Conservation (phyloP, 2,888 invertebrate species). For the Philopedon plagiatum region DNA sequence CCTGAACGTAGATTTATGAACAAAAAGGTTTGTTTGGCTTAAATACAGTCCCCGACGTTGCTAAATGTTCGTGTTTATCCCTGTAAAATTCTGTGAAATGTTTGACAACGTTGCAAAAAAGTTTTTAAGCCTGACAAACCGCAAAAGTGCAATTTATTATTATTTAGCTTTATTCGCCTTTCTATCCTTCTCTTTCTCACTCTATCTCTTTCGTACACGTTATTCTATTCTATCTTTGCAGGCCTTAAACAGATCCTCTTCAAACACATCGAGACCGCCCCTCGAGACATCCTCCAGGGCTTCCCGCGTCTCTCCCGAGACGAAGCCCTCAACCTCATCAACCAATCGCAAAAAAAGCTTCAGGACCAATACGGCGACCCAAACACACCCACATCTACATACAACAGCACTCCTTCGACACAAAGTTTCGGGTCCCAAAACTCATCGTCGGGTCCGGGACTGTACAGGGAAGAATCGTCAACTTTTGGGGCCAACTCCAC, state of each 20-base stretch:
- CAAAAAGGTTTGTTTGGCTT: no score
- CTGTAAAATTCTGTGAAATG: no score
- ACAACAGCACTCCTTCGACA: not conserved
- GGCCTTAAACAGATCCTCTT: slow-evolving; percentile 68
- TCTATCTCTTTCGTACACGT: not conserved
- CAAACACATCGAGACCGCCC: slow-evolving; percentile 90
- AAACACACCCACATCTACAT: slow-evolving; percentile 17
- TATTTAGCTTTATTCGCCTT: not conserved
- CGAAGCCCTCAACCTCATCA: slow-evolving; percentile 74
- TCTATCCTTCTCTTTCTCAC: not conserved
- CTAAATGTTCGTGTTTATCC: no score
- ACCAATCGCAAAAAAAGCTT: slow-evolving; percentile 70
- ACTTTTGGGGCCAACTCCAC: slow-evolving; percentile 22
- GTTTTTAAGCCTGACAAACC: no score
- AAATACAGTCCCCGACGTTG: no score
- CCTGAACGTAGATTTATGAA: no score
- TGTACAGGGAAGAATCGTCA: slow-evolving; percentile 25
- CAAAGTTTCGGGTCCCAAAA: slow-evolving; percentile 20
- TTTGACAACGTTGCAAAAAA: no score
- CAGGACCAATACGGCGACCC: slow-evolving; percentile 66
- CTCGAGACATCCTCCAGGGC: slow-evolving; percentile 92
- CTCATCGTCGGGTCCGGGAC: slow-evolving; percentile 13
- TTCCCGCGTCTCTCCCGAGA: slow-evolving; percentile 88
- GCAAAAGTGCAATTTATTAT: no score
- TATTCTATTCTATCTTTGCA: slow-evolving; percentile 48